These are phyloP conservation scores for Furcifer pardalis DNA, from an alignment of 2,797 vertebrate species.

Conservation along the genomic window DNA sequence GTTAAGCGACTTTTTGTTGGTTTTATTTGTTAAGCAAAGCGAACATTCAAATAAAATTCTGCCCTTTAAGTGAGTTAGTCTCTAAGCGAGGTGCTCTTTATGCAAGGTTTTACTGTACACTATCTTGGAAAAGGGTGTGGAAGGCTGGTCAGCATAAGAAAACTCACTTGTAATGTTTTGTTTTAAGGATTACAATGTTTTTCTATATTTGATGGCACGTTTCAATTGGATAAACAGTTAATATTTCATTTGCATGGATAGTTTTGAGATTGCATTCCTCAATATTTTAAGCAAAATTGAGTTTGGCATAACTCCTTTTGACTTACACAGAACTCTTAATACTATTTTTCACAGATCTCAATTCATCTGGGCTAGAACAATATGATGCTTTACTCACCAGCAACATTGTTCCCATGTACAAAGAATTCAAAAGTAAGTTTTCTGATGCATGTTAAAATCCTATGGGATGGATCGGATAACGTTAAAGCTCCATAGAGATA, in stretches of 20 bases:
- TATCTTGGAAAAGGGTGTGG: neutral
- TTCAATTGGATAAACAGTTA: neutral
- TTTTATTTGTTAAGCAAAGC: too few species aligned
- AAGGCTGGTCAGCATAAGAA: neutral
- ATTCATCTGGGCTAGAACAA: constrained; percentile 56
- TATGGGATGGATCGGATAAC: too few species aligned
- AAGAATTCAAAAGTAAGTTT: constrained; percentile 87
- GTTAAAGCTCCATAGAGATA: too few species aligned
- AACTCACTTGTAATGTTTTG: neutral
- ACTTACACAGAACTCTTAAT: neutral
- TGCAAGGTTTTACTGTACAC: too few species aligned
- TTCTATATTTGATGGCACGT: neutral
- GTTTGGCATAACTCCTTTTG: too few species aligned
- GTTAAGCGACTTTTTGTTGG: too few species aligned
- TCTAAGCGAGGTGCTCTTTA: too few species aligned
- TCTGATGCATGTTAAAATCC: too few species aligned
- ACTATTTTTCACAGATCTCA: constrained; percentile 64
- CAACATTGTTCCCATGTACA: constrained; percentile 93
- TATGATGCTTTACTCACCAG: constrained; percentile 89
- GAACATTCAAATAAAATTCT: too few species aligned
- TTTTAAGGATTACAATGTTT: neutral
- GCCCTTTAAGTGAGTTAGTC: too few species aligned
- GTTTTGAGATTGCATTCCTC: neutral
- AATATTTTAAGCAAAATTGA: neutral
- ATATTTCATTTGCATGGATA: neutral